Conservation (phyloP, 2,797 vertebrate species). For the Sebastes wilsoni region DNA sequence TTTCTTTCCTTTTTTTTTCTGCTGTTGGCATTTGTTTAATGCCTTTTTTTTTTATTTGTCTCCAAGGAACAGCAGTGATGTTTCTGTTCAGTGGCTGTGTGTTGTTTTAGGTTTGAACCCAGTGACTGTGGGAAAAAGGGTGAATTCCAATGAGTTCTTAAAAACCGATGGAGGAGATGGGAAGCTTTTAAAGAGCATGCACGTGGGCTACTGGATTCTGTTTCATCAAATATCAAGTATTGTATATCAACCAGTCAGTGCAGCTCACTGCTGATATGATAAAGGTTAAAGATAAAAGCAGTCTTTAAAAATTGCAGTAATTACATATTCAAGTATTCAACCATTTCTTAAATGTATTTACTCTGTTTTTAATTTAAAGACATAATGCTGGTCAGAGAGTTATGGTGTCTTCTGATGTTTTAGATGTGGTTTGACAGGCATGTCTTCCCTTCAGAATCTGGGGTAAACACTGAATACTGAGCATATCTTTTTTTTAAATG, state of each 20-base stretch:
- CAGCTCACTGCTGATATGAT: neutral
- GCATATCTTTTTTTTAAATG: neutral
- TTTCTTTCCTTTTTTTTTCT: neutral
- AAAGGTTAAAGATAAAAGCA: neutral
- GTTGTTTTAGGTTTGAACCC: constrained; percentile 43
- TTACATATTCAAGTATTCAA: neutral
- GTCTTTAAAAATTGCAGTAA: neutral
- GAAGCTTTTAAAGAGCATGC: neutral
- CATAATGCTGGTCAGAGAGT: neutral
- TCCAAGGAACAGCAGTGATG: constrained; percentile 32
- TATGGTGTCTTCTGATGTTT: neutral
- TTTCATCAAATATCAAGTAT: constrained; percentile 31
- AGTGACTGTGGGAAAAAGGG: constrained; percentile 50
- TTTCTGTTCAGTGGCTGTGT: constrained; percentile 19
- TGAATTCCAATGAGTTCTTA: constrained; percentile 23
- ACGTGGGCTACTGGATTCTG: neutral
- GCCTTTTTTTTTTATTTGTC: constrained; percentile 9
- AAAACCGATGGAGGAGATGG: constrained; percentile 5
- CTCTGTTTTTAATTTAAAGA: neutral
- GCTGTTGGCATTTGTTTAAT: constrained; percentile 33
- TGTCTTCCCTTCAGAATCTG: neutral
- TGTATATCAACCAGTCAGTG: neutral
- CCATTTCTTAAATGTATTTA: neutral
- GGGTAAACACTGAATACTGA: neutral
- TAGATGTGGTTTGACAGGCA: neutral